A percentile compares a stretch with the other conserved stretches of the same genome.
phyloP scores from a whole-genome alignment of 2,797 vertebrate species.

The Sebastes aleutianus region DNA sequence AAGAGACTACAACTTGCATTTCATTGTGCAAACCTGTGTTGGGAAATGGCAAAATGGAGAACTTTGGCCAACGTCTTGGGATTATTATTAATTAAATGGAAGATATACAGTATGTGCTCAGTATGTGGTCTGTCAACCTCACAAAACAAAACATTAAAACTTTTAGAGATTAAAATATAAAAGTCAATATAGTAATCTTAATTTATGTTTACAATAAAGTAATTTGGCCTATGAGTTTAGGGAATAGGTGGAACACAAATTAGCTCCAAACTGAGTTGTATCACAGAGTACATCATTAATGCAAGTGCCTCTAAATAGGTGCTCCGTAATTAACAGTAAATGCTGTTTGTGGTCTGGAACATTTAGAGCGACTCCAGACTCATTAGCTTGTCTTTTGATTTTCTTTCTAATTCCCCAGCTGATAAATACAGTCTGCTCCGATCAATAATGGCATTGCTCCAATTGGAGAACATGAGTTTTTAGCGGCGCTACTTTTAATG shows the following conservation, averaged over 20 bases:
- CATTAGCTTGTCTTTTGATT: conserved; percentile 50
- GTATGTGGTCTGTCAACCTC: background rate
- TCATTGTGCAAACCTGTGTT: no score
- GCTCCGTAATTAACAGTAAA: conserved; percentile 49
- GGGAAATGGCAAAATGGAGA: no score
- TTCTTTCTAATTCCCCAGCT: conserved; percentile 33
- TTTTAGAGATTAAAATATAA: background rate
- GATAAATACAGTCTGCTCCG: conserved; percentile 49
- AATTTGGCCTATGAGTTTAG: background rate
- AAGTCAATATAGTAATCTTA: background rate
- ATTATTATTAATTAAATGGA: no score
- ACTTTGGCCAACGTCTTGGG: no score
- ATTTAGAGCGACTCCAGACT: conserved; percentile 30
- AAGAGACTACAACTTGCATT: background rate
- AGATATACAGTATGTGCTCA: background rate
- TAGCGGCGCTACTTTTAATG: conserved; percentile 60
- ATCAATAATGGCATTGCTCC: conserved; percentile 55
- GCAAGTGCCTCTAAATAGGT: conserved; percentile 25
- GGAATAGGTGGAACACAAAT: conserved; percentile 28
- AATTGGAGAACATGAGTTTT: conserved; percentile 59
- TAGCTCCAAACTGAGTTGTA: conserved; percentile 12
- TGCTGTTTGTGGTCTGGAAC: conserved; percentile 27
- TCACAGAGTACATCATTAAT: conserved; percentile 23
- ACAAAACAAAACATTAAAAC: background rate
- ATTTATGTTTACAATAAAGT: background rate